Evolutionary conservation across 2,113 vertebrate genomes (phyloP), one percentile per base, ranked within the genome.

Genomic region (Bufo bufo): DNA sequence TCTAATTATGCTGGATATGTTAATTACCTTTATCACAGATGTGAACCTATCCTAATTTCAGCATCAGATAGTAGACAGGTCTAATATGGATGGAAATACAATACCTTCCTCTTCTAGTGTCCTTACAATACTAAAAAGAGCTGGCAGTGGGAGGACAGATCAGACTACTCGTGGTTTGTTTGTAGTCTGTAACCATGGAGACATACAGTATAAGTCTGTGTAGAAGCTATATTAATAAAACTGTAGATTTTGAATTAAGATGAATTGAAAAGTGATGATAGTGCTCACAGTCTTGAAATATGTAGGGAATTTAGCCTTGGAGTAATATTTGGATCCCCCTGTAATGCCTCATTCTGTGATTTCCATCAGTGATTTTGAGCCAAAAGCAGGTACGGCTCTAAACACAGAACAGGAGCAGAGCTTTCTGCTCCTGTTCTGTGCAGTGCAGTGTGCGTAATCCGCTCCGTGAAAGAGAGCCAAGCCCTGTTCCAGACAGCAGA

Each of bases 121-220:
- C 61, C 20, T 17, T 63, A 20, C 0, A 20, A 7, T 63, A 63
- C 1, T 20, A 20, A 63, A 7, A 58, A 9, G 56, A 58, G 56
- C 8, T 11, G 11, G 56, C 56, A 9, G 56, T 11, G 6, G 59
- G 59, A 61, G 3, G 13, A 61, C 3, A 3, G 63, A 65, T 65
- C 63, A 65, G 63, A 65, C 63, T 65, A 65, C 20, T n/a, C 19
- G 10, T 6, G 63, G 8, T n/a, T 3, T 69, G 65, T 71, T 71
- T 71, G 69, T 71, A 43, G 12, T 71, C 69, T 71, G 69, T 71
- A 71, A 71, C 69, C 69, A 71, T 71, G 33, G 69, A 43, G 69
- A 43, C 20, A 23, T 16, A 33, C 33, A 33, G 33, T 33, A 66
- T 66, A 66, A 1, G 10, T 66, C 61, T 71, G 33, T 17, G 4